phyloP scores from a whole-genome alignment of 1,140 invertebrate genomes.

The Pararge aegeria region DNA sequence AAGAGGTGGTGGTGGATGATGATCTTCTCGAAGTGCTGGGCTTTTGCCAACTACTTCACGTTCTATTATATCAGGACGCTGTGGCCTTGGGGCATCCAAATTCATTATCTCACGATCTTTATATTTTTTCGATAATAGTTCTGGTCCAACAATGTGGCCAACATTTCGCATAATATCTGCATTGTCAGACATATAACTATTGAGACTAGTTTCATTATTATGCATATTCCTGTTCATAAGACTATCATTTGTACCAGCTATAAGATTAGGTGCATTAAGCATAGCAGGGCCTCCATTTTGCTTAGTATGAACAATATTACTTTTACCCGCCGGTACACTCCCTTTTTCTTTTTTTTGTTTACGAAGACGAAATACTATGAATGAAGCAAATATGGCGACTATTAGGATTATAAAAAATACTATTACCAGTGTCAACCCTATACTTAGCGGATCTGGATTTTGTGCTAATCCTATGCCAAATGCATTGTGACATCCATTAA shows the following conservation, averaged over 20 bases:
- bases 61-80: conserved; percentile 95
- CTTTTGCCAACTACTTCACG: conserved; percentile 91
- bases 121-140: conserved; percentile 91
- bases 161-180: conserved; percentile 85
- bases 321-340: conserved; percentile 79
- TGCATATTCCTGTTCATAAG: conserved; percentile 80
- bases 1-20: conserved; percentile 86
- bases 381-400: conserved; percentile 92
- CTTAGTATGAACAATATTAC: conserved; percentile 82
- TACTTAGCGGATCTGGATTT: conserved; percentile 91
- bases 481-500: conserved; percentile 84
- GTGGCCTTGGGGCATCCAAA: conserved; percentile 84
- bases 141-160: conserved; percentile 87
- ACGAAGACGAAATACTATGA: conserved; percentile 92
- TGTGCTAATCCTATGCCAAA: conserved; percentile 87
- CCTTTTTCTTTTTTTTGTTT: conserved; percentile 92
- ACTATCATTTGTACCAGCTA: conserved; percentile 80
- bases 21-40: conserved; percentile 87
- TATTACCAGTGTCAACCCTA: conserved; percentile 95
- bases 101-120: conserved; percentile 90
- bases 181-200: conserved; percentile 83
- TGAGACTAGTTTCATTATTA: conserved; percentile 80
- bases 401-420: conserved; percentile 95
- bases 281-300: conserved; percentile 83
- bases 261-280: conserved; percentile 78